Percentiles rank a stretch among this genome's conserved stretches.
Evolutionary conservation across 2,113 vertebrate genomes (phyloP).

Genomic region (Rutilus rutilus): DNA sequence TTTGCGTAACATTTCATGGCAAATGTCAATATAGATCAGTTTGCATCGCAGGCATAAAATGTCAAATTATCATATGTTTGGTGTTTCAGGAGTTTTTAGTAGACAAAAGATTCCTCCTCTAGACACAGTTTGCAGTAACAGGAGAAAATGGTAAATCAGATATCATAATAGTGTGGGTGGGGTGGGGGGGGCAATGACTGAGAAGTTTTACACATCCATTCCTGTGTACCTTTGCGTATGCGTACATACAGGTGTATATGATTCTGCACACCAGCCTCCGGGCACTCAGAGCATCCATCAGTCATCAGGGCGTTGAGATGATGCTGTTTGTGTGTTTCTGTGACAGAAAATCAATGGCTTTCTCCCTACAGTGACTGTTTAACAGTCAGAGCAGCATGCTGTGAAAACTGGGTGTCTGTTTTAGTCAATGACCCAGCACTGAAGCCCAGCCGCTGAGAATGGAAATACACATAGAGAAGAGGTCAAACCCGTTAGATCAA

Average conservation of each 20-base stretch:
- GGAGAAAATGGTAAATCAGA: constrained; percentile 22
- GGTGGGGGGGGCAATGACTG: not conserved
- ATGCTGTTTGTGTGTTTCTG: constrained; percentile 71
- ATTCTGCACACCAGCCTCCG: constrained; percentile 46
- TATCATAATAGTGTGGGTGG: constrained; percentile 24
- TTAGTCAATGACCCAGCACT: constrained; percentile 78
- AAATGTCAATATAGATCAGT: constrained; percentile 61
- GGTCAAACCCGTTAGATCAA: constrained; percentile 65
- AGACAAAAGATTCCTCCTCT: constrained; percentile 53
- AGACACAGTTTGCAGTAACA: constrained; percentile 44
- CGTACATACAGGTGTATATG: constrained; percentile 32
- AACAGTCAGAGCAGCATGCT: constrained; percentile 72
- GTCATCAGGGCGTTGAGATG: constrained; percentile 71
- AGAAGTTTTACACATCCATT: not conserved
- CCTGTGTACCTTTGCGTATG: constrained; percentile 14
- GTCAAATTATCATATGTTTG: constrained; percentile 63
- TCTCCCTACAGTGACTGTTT: constrained; percentile 74
- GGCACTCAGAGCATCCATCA: constrained; percentile 66
- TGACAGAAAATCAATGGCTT: constrained; percentile 79
- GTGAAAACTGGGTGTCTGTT: constrained; percentile 78
- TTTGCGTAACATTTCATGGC: constrained; percentile 62
- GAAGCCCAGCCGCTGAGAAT: constrained; percentile 63
- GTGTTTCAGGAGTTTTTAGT: constrained; percentile 43
- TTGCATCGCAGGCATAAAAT: constrained; percentile 54
- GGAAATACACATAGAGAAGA: constrained; percentile 67